Conservation (phyloP, 2,797 vertebrate genomes). For the Artibeus lituratus region DNA sequence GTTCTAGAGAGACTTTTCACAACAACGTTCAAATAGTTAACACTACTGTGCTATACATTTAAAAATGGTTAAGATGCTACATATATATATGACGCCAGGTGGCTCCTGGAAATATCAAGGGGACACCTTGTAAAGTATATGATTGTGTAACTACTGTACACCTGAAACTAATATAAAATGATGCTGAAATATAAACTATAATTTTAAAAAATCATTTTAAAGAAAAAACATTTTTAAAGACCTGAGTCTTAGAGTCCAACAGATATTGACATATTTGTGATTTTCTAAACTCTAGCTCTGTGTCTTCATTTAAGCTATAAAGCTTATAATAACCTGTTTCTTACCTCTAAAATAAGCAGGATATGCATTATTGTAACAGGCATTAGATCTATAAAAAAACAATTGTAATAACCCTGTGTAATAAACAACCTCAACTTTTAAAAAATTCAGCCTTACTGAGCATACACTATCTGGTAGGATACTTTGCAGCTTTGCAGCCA, state of each 20-base stretch:
- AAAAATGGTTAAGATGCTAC: background rate
- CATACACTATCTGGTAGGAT: background rate
- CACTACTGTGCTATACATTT: too few relatives aligned
- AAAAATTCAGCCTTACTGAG: background rate
- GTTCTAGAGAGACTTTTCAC: too few relatives aligned
- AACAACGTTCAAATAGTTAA: too few relatives aligned
- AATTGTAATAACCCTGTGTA: background rate
- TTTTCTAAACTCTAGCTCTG: background rate
- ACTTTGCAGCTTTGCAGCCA: background rate
- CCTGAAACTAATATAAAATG: too few relatives aligned
- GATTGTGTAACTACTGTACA: background rate
- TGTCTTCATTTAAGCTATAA: background rate
- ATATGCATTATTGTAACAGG: background rate
- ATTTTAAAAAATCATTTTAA: background rate
- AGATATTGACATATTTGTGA: background rate
- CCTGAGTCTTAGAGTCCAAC: background rate
- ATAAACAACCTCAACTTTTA: background rate
- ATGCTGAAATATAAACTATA: background rate
- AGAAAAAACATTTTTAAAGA: background rate
- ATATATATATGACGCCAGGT: background rate
- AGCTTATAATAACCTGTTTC: background rate
- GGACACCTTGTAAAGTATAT: background rate
- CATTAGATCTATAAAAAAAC: background rate
- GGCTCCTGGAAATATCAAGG: too few relatives aligned
- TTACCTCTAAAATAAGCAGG: background rate